A percentile compares a stretch with the other conserved stretches of the same genome.
Evolutionary conservation across 2,888 invertebrate species (phyloP).

Genomic region (Phortica magna): DNA sequence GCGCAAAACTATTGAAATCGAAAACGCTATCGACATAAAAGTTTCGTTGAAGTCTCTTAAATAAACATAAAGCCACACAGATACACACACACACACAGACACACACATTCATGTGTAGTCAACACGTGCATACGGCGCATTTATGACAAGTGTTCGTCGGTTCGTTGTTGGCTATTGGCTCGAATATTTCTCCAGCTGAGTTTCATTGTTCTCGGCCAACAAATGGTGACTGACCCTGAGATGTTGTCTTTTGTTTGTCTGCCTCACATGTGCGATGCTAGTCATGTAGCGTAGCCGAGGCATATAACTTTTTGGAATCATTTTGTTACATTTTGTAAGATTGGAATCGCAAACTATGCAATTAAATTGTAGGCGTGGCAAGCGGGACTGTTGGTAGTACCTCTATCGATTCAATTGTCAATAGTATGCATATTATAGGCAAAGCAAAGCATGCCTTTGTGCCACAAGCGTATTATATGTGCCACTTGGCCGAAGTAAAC

Average conservation of each 20-base stretch:
- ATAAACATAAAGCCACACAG: neutral
- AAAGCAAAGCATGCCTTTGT: too few species aligned
- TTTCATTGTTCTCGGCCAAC: constrained; percentile 11
- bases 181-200: neutral
- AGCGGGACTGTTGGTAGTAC: too few species aligned
- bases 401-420: too few species aligned
- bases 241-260: neutral
- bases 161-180: neutral
- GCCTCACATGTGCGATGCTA: neutral
- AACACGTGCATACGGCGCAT: constrained; percentile 3
- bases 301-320: too few species aligned
- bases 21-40: constrained; percentile 1
- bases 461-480: neutral
- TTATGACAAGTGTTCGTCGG: neutral
- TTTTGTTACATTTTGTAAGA: too few species aligned
- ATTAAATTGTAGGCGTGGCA: too few species aligned
- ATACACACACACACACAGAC: neutral
- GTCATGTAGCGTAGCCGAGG: too few species aligned
- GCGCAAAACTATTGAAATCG: neutral
- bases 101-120: neutral
- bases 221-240: constrained; percentile 8
- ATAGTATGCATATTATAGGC: too few species aligned
- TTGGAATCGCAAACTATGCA: too few species aligned
- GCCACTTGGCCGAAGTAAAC: neutral
- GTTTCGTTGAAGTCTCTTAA: neutral